A percentile compares a stretch with the other conserved stretches of the same genome.
Conservation (phyloP, 2,797 vertebrate species). For the Tamandua tetradactyla region DNA sequence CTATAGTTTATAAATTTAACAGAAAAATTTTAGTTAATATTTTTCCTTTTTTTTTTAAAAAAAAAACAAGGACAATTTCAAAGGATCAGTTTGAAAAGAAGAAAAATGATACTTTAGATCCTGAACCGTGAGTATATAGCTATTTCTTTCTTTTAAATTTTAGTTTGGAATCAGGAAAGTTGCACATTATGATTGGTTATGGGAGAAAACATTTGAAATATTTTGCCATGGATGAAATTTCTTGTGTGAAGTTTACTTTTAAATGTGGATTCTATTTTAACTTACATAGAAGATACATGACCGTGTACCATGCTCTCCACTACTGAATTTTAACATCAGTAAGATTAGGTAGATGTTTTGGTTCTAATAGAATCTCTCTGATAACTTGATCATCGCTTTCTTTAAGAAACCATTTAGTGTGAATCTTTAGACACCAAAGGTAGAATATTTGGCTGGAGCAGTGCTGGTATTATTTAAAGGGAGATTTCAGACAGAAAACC, state of each 20-base stretch:
- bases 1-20: not conserved
- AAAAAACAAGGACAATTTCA: constrained; percentile 93
- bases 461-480: not conserved
- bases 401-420: not conserved
- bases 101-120: constrained; percentile 98
- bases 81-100: constrained; percentile 99
- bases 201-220: not conserved
- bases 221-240: not conserved
- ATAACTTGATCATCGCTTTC: not conserved
- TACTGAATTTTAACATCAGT: not conserved
- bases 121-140: constrained; percentile 95
- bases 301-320: not conserved
- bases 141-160: constrained; percentile 37
- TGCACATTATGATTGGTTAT: not conserved
- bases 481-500: not conserved
- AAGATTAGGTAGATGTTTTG: not conserved
- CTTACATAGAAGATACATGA: not conserved
- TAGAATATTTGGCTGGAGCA: not conserved
- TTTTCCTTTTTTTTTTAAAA: constrained; percentile 11
- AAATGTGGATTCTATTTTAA: not conserved
- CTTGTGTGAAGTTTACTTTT: not conserved
- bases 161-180: constrained; percentile 31
- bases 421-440: not conserved
- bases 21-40: constrained; percentile 16
- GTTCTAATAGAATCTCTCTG: not conserved